These are phyloP conservation scores for Amblyornis subalaris DNA, from an alignment of 2,113 vertebrate species.

Conservation along the genomic window DNA sequence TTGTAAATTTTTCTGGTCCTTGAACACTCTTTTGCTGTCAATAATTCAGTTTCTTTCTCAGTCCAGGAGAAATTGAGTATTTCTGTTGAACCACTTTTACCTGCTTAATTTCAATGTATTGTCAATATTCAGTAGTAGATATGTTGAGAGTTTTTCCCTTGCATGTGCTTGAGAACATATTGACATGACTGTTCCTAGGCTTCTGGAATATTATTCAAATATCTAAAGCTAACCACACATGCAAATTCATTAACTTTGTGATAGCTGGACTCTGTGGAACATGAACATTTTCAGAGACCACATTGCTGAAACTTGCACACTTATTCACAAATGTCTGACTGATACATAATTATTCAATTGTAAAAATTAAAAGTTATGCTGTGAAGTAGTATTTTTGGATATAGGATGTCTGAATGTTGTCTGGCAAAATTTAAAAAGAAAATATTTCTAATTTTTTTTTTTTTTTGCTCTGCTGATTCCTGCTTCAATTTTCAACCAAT, in stretches of 20 bases:
- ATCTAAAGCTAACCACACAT: not conserved
- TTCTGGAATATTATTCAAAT: not conserved
- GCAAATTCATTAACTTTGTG: not conserved
- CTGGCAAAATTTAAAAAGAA: not conserved
- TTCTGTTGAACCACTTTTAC: not conserved
- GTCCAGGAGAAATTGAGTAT: not conserved
- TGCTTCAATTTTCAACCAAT: not conserved
- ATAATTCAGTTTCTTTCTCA: not conserved
- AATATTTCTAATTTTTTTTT: not conserved
- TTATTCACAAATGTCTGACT: not conserved
- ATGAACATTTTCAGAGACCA: not conserved
- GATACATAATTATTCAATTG: not conserved
- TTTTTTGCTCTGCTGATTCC: not conserved
- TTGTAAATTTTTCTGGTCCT: not conserved
- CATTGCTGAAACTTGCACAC: not conserved
- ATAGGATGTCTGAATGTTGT: not conserved
- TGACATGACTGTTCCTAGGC: not conserved
- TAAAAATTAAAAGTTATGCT: not conserved
- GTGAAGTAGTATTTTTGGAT: not conserved
- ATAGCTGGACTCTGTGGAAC: not conserved
- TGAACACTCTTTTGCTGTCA: not conserved
- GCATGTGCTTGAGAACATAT: not conserved
- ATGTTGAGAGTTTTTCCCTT: rapidly evolving
- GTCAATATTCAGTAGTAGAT: not conserved
- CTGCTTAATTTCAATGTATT: not conserved